phyloP scores from a whole-genome alignment of 1,140 invertebrate genomes.

The Rhagoletis pomonella region DNA sequence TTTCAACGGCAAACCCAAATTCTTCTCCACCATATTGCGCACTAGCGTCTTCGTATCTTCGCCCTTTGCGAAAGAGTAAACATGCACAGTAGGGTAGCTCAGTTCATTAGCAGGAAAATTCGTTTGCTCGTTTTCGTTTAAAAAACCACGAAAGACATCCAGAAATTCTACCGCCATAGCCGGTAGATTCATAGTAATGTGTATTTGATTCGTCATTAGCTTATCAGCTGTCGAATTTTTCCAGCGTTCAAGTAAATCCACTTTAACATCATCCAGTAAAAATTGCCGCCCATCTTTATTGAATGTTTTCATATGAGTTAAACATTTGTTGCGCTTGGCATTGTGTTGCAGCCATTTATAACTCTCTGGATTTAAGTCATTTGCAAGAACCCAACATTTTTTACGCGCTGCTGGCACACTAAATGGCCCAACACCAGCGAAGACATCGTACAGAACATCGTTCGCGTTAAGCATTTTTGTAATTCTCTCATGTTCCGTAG shows the following conservation, averaged over 20 bases:
- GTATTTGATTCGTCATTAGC: slow-evolving; percentile 76
- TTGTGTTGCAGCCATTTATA: slow-evolving; percentile 91
- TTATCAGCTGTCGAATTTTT: slow-evolving; percentile 65
- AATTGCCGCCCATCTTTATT: slow-evolving; percentile 95
- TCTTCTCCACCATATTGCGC: slow-evolving; percentile 79
- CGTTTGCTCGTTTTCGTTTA: slow-evolving; percentile 73
- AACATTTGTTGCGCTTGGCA: slow-evolving; percentile 86
- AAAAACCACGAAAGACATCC: slow-evolving; percentile 83
- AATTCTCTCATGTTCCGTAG: slow-evolving; percentile 91
- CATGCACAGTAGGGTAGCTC: slow-evolving; percentile 77
- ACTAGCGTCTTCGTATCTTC: slow-evolving; percentile 78
- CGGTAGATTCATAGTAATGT: slow-evolving; percentile 97
- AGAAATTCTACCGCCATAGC: slow-evolving; percentile 92
- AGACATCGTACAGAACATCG: slow-evolving; percentile 94
- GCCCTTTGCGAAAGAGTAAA: slow-evolving; percentile 87
- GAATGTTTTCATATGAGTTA: slow-evolving; percentile 78
- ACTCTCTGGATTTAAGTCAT: slow-evolving; percentile 97
- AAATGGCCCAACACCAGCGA: slow-evolving; percentile 97
- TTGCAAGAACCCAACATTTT: slow-evolving; percentile 87
- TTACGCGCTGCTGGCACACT: slow-evolving; percentile 89
- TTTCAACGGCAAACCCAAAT: slow-evolving; percentile 78
- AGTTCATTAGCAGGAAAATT: slow-evolving; percentile 67
- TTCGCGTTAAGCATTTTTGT: slow-evolving; percentile 78
- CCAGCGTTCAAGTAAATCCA: slow-evolving; percentile 76
- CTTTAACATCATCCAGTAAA: slow-evolving; percentile 81